Evolutionary conservation across 2,888 invertebrate species (phyloP).

Genomic region (Globia sparganii): DNA sequence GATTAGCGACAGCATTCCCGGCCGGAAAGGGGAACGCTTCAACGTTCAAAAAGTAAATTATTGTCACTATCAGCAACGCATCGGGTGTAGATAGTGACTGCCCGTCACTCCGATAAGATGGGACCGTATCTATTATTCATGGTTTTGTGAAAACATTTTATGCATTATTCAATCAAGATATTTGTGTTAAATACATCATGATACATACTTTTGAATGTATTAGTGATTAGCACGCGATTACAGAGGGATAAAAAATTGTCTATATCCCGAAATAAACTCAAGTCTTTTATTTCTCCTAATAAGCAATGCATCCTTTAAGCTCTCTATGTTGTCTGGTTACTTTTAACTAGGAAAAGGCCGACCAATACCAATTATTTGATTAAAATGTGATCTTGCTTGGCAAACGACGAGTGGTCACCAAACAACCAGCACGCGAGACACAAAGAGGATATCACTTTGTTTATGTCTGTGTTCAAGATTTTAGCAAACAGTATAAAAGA

Average conservation of each 20-base stretch:
- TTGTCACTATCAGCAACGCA: slow-evolving; percentile 49
- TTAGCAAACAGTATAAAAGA: neutral
- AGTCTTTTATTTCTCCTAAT: neutral
- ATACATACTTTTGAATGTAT: slow-evolving; percentile 33
- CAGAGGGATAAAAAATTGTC: neutral
- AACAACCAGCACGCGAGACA: neutral
- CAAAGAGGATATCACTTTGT: neutral
- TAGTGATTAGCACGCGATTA: slow-evolving; percentile 25
- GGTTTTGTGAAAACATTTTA: slow-evolving; percentile 50
- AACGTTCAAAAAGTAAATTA: slow-evolving; percentile 50
- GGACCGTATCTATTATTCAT: slow-evolving; percentile 47
- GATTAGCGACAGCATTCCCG: slow-evolving; percentile 44
- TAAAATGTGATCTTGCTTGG: neutral
- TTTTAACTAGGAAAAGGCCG: neutral
- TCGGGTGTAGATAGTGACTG: slow-evolving; percentile 39
- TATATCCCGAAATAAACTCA: neutral
- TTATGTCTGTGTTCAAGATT: neutral
- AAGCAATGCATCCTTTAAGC: neutral
- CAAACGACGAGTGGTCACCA: neutral
- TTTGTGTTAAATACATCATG: slow-evolving; percentile 41
- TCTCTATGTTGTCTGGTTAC: neutral
- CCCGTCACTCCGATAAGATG: slow-evolving; percentile 52
- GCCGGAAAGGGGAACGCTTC: slow-evolving; percentile 33
- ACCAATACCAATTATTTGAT: neutral
- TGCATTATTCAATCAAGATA: slow-evolving; percentile 51